Evolutionary conservation across 2,113 vertebrate genomes (phyloP).

Genomic region (Hystrix brachyura): DNA sequence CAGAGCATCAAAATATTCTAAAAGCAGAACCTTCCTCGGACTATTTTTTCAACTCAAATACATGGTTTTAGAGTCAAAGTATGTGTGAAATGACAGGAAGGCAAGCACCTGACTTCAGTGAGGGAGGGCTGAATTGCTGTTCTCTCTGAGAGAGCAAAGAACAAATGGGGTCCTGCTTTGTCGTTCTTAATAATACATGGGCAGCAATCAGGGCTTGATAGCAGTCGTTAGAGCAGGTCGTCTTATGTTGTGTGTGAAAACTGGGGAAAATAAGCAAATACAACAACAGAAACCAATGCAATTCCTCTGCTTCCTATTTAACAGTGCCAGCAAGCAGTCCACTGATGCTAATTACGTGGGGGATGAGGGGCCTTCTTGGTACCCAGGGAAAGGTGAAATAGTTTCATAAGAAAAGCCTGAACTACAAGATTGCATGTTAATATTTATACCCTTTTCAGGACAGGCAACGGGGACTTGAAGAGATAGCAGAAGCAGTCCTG

Average conservation of each 20-base stretch:
- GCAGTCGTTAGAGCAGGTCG: conserved; percentile 22
- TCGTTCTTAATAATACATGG: not conserved
- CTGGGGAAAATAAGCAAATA: conserved; percentile 9
- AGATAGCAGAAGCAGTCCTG: not conserved
- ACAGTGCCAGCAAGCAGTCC: conserved; percentile 68
- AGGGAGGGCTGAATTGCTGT: not conserved
- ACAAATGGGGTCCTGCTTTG: conserved; percentile 54
- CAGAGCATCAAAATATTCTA: not conserved
- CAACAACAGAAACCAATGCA: not conserved
- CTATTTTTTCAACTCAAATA: conserved; percentile 45
- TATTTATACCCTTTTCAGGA: conserved; percentile 80
- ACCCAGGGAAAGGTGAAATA: conserved; percentile 74
- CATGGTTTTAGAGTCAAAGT: not conserved
- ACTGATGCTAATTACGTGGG: conserved; percentile 70
- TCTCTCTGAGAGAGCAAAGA: conserved; percentile 31
- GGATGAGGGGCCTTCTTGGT: conserved; percentile 5
- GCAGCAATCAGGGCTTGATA: conserved; percentile 62
- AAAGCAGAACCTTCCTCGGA: not conserved
- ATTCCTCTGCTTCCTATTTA: conserved; percentile 53
- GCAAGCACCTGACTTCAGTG: not conserved
- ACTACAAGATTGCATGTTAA: conserved; percentile 73
- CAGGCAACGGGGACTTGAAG: conserved; percentile 78
- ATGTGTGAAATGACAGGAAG: not conserved
- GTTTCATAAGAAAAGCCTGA: conserved; percentile 70
- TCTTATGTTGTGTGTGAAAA: conserved; percentile 30